Base-by-base conservation (phyloP, 2,888 invertebrate species). In the Eupithecia subumbrata region DNA sequence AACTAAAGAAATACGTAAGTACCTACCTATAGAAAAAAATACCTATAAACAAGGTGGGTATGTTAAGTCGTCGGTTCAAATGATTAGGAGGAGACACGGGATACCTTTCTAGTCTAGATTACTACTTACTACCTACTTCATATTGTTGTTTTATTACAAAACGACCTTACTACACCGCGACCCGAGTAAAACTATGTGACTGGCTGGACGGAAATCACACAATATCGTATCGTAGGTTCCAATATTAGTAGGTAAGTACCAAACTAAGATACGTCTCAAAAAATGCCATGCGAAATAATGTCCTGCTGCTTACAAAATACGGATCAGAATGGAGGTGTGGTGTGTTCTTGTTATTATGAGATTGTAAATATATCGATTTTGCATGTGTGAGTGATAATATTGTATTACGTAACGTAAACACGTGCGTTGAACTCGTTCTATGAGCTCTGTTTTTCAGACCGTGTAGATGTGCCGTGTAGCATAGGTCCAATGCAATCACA, bases 361-460 rank as follows among this genome's bases (percentile, higher is more conserved):
- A 74, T 30, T 76, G 79, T 80, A 79, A 79, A 81, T 81, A 80
- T 79, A 79, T 82, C 72, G 70, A 78, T 63, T 43, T 30, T 70
- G 68, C 25, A 67, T 72, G 48, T 80, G 81, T 79, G 81, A 37
- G 80, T 76, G 56, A 14, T 68, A 25, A 68, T 40, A 67, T 66
- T 66, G 40, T 5, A 40, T 67, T 40, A 37, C 37, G 60, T 60
- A 60, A 60, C 60, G 25, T 60, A 25, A 60, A 60, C 60, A 60
- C 60, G 60, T 60, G 14, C 60, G 22, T 60, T 60, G 25, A 60
- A 25, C 56, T 60, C 9, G 60, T 60, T 60, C 22, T 56, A 12
- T 56, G 11, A 56, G n/a, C 22, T 56, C 25, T n/a, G 52, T 56
- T 56, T 56, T 22, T 11, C 52, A 56, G 11, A 60, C 60, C 25